Conservation (phyloP, 2,888 invertebrate genomes). For the Parapristionchus giblindavisi region DNA sequence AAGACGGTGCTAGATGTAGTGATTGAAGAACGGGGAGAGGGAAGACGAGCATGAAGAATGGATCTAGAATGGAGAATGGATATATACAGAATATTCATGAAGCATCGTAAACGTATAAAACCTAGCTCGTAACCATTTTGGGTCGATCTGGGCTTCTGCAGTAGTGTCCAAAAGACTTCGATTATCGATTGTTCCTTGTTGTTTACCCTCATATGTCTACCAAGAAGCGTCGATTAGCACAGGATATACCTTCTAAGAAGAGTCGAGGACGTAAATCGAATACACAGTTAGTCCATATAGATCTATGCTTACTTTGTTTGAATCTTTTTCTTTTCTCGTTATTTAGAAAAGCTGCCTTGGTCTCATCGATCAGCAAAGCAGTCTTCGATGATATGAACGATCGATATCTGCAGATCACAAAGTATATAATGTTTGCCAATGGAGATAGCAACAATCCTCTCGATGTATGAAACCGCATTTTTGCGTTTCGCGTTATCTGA, state of each 20-base stretch:
- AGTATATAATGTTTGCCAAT: slow-evolving; percentile 5
- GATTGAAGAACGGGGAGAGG: no score
- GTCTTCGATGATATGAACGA: slow-evolving; percentile 15
- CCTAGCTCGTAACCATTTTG: no score
- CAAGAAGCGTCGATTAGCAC: not conserved
- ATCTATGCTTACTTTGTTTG: not conserved
- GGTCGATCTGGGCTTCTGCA: no score
- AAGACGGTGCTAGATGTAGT: no score
- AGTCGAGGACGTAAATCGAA: not conserved
- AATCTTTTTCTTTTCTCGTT: no score
- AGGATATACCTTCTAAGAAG: not conserved
- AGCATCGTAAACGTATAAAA: no score
- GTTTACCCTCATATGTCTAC: not conserved
- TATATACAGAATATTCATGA: no score
- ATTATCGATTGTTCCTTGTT: not conserved
- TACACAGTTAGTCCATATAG: not conserved
- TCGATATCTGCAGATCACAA: not conserved
- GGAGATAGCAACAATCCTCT: slow-evolving; percentile 11
- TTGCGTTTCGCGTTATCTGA: not conserved
- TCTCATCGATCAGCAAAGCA: no score
- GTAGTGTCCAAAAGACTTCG: no score
- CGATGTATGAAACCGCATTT: not conserved
- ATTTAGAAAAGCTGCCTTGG: no score
- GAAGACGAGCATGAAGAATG: no score
- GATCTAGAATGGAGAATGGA: no score